phyloP scores from a whole-genome alignment of 2,888 invertebrate species.

The Opisthograptis luteolata region DNA sequence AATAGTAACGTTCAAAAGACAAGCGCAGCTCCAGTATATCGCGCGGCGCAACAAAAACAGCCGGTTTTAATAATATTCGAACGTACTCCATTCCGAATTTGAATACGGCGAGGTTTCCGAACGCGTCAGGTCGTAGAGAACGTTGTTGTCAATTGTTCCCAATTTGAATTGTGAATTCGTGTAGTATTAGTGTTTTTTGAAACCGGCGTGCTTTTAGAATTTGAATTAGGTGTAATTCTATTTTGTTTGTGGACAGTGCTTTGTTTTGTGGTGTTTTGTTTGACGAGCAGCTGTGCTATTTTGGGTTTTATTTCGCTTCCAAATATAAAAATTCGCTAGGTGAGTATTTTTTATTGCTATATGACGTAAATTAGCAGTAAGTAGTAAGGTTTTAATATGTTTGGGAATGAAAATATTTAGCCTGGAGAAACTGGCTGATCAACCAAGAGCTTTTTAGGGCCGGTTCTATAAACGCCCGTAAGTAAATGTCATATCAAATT shows the following conservation, averaged over 20 bases:
- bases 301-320: background rate
- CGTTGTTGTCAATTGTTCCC: conserved; percentile 29
- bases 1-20: conserved; percentile 54
- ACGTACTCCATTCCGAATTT: conserved; percentile 37
- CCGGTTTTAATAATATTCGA: conserved; percentile 40
- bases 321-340: background rate
- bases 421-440: no score
- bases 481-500: no score
- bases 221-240: conserved; percentile 17
- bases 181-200: conserved; percentile 30
- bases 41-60: conserved; percentile 51
- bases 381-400: no score
- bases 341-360: background rate
- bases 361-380: no score
- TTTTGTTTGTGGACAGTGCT: conserved; percentile 2
- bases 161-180: conserved; percentile 36
- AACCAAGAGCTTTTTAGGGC: no score
- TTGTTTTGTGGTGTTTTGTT: background rate
- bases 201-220: conserved; percentile 19
- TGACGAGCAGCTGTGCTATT: no score
- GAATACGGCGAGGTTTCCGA: conserved; percentile 34
- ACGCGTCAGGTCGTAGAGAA: conserved; percentile 21
- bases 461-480: no score
- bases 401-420: no score
- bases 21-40: conserved; percentile 53